Conservation (phyloP, 2,797 vertebrate species). For the Gallinago stenura region DNA sequence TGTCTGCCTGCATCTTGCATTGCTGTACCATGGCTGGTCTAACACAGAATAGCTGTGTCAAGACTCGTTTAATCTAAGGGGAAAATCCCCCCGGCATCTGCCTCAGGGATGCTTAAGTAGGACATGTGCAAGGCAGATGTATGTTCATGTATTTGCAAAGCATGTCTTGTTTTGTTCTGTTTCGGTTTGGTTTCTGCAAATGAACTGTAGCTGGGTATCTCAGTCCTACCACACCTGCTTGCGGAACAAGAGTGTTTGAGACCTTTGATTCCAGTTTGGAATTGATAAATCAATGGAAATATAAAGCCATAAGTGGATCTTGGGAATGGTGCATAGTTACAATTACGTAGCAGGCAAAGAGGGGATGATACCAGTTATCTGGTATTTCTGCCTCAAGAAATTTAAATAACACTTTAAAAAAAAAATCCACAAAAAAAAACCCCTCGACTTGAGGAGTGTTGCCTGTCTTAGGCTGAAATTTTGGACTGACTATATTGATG, state of each 20-base stretch:
- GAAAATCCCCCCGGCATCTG: background rate
- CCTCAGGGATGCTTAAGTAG: constrained; percentile 27
- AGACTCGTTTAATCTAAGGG: background rate
- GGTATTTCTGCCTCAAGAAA: background rate
- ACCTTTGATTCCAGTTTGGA: background rate
- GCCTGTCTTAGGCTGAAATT: background rate
- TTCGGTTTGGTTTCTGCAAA: background rate
- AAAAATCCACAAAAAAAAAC: background rate
- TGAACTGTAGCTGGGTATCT: background rate
- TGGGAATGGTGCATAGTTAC: background rate
- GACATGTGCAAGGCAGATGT: background rate
- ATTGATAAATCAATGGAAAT: background rate
- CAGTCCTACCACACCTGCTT: background rate
- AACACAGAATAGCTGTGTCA: background rate
- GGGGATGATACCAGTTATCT: background rate
- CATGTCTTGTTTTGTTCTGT: background rate
- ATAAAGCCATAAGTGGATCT: background rate
- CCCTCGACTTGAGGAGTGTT: background rate
- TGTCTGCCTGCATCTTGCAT: constrained; percentile 23
- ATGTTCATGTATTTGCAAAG: constrained; percentile 15
- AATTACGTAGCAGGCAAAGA: background rate
- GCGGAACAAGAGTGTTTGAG: background rate
- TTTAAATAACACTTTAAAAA: background rate
- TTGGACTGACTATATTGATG: background rate
- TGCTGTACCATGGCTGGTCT: background rate